These are phyloP conservation scores for Monoplex corrugatus DNA, from an alignment of 2,888 invertebrate species.

Conservation along the genomic window DNA sequence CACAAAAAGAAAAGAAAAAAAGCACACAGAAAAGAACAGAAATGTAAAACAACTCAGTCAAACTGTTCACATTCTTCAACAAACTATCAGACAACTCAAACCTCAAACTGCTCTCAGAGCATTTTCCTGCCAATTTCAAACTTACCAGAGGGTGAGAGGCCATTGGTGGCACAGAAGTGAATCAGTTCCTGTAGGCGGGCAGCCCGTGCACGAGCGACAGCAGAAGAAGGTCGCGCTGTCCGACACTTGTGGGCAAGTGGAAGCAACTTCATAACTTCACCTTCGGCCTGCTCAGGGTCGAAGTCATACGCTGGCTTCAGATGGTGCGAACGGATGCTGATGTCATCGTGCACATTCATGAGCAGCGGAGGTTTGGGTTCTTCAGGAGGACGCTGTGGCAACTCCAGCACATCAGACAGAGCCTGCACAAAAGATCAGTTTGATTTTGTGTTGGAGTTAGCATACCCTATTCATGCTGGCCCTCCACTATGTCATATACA, in stretches of 20 bases:
- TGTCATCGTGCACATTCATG: conserved; percentile 75
- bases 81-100: no score
- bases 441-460: no score
- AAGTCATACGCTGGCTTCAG: conserved; percentile 74
- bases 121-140: no score
- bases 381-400: conserved; percentile 68
- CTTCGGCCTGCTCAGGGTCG: conserved; percentile 68
- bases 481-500: no score
- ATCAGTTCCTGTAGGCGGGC: conserved; percentile 80
- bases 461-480: no score
- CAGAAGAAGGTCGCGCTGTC: conserved; percentile 64
- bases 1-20: no score
- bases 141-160: conserved; percentile 75
- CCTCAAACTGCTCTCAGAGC: no score
- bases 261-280: conserved; percentile 71
- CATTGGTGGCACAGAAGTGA: conserved; percentile 77
- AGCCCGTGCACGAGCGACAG: conserved; percentile 72
- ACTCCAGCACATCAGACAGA: conserved; percentile 70
- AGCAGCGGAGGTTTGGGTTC: conserved; percentile 72
- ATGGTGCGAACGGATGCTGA: conserved; percentile 74
- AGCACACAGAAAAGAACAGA: no score
- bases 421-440: no score
- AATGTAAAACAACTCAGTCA: no score
- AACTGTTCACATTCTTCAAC: no score
- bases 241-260: conserved; percentile 65